phyloP scores from a whole-genome alignment of 2,888 invertebrate genomes.

The Perdita meconis region DNA sequence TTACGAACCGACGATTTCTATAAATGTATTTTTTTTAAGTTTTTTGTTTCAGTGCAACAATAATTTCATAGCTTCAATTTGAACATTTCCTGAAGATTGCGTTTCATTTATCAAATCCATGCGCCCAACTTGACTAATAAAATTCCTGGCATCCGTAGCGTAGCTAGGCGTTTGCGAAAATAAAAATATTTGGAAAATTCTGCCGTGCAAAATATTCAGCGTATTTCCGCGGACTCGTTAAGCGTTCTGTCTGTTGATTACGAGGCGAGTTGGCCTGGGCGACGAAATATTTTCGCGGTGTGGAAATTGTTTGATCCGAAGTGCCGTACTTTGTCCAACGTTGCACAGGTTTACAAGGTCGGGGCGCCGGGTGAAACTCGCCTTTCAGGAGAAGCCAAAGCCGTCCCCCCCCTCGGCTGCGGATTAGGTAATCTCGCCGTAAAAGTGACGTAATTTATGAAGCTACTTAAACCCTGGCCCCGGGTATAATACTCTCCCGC shows the following conservation, averaged over 20 bases:
- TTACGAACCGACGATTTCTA: conserved; percentile 2
- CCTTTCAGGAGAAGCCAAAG: conserved; percentile 55
- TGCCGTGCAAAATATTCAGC: neutral
- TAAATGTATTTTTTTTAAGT: conserved; percentile 21
- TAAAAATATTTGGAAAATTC: neutral
- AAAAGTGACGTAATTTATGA: conserved; percentile 71
- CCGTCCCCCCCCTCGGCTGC: conserved; percentile 35
- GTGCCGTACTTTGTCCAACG: conserved; percentile 34
- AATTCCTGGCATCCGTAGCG: neutral
- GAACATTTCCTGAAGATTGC: neutral
- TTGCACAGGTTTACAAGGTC: conserved; percentile 20
- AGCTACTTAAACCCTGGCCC: conserved; percentile 63
- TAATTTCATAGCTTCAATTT: neutral
- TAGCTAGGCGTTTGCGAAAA: neutral
- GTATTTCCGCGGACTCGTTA: neutral
- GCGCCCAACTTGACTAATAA: neutral
- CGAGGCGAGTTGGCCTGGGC: neutral
- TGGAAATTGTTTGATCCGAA: conserved; percentile 40
- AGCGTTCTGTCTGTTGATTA: conserved; percentile 5
- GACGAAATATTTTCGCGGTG: conserved; percentile 11
- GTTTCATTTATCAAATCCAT: neutral
- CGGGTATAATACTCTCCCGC: conserved; percentile 55
- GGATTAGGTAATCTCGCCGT: conserved; percentile 65
- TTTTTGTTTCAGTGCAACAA: neutral
- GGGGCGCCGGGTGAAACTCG: conserved; percentile 28